Conservation (phyloP, 2,113 vertebrate genomes). For the Oxygymnocypris stewartii region DNA sequence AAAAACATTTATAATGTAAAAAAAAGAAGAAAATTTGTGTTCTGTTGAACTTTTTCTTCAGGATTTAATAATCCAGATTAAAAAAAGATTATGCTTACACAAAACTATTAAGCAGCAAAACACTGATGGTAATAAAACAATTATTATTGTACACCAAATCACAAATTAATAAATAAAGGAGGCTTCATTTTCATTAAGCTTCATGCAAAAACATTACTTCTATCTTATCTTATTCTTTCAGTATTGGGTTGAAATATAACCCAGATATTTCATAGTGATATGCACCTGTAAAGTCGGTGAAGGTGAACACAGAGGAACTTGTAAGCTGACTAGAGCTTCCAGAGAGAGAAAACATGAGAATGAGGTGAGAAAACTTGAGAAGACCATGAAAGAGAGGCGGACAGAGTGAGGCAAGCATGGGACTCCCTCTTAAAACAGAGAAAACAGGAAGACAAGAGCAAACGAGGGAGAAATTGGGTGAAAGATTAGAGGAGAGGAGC, state of each 20-base stretch:
- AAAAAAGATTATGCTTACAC: too few species aligned
- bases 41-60: too few species aligned
- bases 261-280: not conserved
- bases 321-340: not conserved
- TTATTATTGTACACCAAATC: too few species aligned
- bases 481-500: constrained; percentile 57
- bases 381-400: not conserved
- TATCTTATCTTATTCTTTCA: not conserved
- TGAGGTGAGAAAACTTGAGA: not conserved
- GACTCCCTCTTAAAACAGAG: constrained; percentile 26
- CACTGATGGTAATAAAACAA: too few species aligned
- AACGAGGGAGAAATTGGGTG: constrained; percentile 57
- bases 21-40: too few species aligned
- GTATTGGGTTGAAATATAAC: not conserved
- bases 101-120: too few species aligned
- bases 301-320: not conserved
- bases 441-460: constrained; percentile 54
- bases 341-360: not conserved
- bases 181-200: not conserved
- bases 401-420: constrained; percentile 17
- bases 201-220: not conserved
- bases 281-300: not conserved
- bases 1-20: too few species aligned
- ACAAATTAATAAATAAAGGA: not conserved
- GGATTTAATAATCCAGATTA: too few species aligned